A percentile compares a stretch with the other conserved stretches of the same genome.
phyloP scores from a whole-genome alignment of 2,888 invertebrate species.

The Pardosa pseudoannulata region DNA sequence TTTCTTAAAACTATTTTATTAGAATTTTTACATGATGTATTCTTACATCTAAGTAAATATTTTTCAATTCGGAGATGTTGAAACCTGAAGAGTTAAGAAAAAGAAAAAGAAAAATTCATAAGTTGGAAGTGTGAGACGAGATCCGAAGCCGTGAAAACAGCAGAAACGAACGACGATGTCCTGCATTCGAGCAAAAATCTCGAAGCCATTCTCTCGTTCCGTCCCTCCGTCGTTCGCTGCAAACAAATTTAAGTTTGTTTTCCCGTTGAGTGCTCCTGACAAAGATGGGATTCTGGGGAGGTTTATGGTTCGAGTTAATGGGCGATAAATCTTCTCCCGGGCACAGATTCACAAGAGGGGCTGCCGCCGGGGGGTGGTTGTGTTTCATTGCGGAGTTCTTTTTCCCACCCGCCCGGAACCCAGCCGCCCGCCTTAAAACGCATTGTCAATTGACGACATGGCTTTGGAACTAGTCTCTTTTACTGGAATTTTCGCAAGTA shows the following conservation, averaged over 20 bases:
- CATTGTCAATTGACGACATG: constrained; percentile 42
- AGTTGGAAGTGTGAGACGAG: too few relatives aligned
- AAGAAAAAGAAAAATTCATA: too few relatives aligned
- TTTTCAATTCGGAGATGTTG: too few relatives aligned
- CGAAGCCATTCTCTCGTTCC: not conserved
- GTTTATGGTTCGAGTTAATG: constrained; percentile 71
- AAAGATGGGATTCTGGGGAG: constrained; percentile 49
- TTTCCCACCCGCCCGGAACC: not conserved
- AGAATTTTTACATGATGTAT: too few relatives aligned
- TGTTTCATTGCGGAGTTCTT: not conserved
- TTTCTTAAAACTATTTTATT: too few relatives aligned
- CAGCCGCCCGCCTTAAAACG: not conserved
- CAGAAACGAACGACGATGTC: too few relatives aligned
- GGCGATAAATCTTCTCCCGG: constrained; percentile 62
- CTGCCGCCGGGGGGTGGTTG: not conserved
- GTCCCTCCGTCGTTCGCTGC: not conserved
- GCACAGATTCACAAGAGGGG: constrained; percentile 40
- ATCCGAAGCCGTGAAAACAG: too few relatives aligned
- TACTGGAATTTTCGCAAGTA: constrained; percentile 28
- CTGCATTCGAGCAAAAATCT: not conserved
- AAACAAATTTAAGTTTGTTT: constrained; percentile 65
- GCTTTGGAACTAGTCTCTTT: constrained; percentile 53
- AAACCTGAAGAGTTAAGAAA: too few relatives aligned
- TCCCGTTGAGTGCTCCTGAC: constrained; percentile 54
- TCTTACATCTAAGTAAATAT: too few relatives aligned